A percentile compares a stretch with the other conserved stretches of the same genome.
These are phyloP conservation scores for Garrulus glandarius DNA, from an alignment of 2,797 vertebrate species.

Conservation along the genomic window DNA sequence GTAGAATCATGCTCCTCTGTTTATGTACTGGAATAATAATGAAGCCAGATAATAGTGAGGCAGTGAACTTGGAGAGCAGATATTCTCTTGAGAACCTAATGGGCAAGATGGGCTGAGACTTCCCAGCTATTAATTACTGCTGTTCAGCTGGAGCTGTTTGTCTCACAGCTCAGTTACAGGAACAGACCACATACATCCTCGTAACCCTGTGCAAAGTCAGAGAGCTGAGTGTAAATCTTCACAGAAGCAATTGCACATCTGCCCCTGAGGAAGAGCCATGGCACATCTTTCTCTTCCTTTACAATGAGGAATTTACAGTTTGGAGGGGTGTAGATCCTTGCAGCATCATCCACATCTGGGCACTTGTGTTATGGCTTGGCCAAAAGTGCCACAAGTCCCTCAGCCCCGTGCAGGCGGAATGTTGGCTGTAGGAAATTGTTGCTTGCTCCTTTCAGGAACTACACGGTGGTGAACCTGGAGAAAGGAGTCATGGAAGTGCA, in stretches of 20 bases:
- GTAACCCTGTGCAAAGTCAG: not conserved
- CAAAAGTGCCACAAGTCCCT: not conserved
- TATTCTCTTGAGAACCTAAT: slow-evolving; percentile 12
- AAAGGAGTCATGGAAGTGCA: slow-evolving; percentile 90
- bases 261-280: not conserved
- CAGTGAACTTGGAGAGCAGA: not conserved
- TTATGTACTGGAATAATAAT: not conserved
- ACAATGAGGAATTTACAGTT: not conserved
- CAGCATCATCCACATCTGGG: not conserved
- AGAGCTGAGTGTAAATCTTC: not conserved
- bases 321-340: not conserved
- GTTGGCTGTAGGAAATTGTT: not conserved
- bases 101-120: slow-evolving; percentile 31
- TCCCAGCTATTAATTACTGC: slow-evolving; percentile 24
- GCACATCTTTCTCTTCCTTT: not conserved
- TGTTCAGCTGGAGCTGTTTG: slow-evolving; percentile 2
- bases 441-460: slow-evolving; percentile 79
- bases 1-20: not conserved
- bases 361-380: not conserved
- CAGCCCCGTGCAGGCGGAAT: not conserved
- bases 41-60: not conserved
- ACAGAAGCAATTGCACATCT: not conserved
- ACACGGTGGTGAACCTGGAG: slow-evolving; percentile 91
- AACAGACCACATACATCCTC: not conserved
- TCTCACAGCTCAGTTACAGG: not conserved